Base-by-base conservation (phyloP, 2,797 vertebrate species). In the Stomatorhinus walkeri region DNA sequence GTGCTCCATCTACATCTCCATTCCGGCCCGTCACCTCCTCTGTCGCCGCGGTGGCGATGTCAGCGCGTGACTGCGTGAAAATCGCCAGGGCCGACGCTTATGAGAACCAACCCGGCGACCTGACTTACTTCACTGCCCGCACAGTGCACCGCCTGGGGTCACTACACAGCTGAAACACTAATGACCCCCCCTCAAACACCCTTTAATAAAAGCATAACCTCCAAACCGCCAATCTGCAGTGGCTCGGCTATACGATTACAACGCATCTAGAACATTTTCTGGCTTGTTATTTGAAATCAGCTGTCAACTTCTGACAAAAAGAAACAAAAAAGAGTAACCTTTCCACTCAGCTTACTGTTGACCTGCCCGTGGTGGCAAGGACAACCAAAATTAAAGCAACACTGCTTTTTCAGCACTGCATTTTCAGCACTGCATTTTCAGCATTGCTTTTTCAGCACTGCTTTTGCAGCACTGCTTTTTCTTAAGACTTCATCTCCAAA, bases 201-300 rank as follows among this genome's bases (percentile, higher is more conserved):
- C 64, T 68, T 68, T 68, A 68, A 68, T 68, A 68, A 68, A 68
- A 68, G 24, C 64, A 68, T 79, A 43, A 79, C 36, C 72, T 79
- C 32, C 72, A 1, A 79, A 19, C 36, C 14, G 16, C 72, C 72
- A 43, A 43, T 79, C 72, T 3, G 5, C 36, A 40, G 5, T n/a
- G 14, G 36, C 16, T 79, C 16, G 72, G 36, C 6, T 43, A 8
- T 43, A n/a, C 19, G 16, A 79, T 14, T 43, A 43, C 72, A 79
- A 16, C 36, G 8, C 16, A 12, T 43, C 24, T 32, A 68, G 10
- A 79, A 79, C 72, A 32, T 32, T 32, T 1, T 12, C 24, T 0
- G 24, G 72, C 14, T 79, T 79, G 36, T 19, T 14, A 79, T 79
- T 40, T 16, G 36, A 79, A 79, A 40, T 40, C 36, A 43, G 36